These are phyloP conservation scores for Lithosia quadra DNA, from an alignment of 2,888 invertebrate species.

Conservation along the genomic window DNA sequence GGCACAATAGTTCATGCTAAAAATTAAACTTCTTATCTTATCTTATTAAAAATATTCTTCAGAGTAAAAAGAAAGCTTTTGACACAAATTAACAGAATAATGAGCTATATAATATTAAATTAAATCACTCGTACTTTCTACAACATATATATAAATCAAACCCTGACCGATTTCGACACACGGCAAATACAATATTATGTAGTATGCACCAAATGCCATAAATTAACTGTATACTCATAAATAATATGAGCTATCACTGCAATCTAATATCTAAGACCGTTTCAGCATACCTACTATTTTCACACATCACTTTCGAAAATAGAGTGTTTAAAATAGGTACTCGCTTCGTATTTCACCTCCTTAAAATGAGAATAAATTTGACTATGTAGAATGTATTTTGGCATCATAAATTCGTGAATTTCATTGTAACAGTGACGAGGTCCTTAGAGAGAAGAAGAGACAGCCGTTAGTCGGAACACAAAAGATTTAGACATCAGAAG, in stretches of 20 bases:
- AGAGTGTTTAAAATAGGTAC: background rate
- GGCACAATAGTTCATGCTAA: no score
- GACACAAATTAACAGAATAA: background rate
- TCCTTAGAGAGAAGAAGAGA: conserved; percentile 52
- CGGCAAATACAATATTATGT: no score
- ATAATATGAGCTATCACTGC: background rate
- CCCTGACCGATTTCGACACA: no score
- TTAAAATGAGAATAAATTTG: conserved; percentile 39
- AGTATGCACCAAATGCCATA: no score
- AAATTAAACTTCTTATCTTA: no score
- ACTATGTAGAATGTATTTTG: conserved; percentile 56
- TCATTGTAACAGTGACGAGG: conserved; percentile 58
- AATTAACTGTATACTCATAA: no score
- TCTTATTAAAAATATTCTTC: background rate
- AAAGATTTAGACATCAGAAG: conserved; percentile 64
- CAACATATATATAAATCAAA: no score
- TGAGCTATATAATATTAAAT: no score
- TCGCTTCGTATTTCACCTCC: conserved; percentile 17
- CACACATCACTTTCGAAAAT: background rate
- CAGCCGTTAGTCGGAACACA: conserved; percentile 55
- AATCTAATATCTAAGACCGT: background rate
- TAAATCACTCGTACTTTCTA: no score
- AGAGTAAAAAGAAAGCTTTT: background rate
- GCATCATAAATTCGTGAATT: conserved; percentile 55
- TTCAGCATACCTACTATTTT: background rate